Base-by-base conservation (phyloP, 2,888 invertebrate genomes). In the Lumbricus terrestris region DNA sequence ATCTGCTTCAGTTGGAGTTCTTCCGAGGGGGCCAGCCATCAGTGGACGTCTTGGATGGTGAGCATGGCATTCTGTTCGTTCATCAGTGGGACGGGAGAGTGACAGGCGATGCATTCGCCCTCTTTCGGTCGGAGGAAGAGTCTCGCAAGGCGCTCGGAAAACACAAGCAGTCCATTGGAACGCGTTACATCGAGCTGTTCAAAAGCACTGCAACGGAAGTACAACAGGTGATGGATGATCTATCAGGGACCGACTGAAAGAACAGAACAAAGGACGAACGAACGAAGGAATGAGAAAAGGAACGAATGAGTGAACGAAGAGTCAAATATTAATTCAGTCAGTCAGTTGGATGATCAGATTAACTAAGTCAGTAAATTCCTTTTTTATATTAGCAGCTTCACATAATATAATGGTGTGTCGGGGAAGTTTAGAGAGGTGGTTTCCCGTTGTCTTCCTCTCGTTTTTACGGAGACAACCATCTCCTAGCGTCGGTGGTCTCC, bases 211-310 rank as follows among this genome's bases (percentile, higher is more conserved):
- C 98, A 0, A 99, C 99, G 33, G 99, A 99, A 96, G 99, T 99
- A 88, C 99, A 99, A 96, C 99, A 99, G 97, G 99, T 98, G 94
- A n/a, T n/a, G n/a, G n/a, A n/a, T n/a, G n/a, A n/a, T n/a, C n/a
- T n/a, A n/a, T n/a, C n/a, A n/a, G n/a, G n/a, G n/a, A n/a, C 11
- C 69, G n/a, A 29, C 29, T n/a, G 69, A 69, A n/a, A 29, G 69
- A 35, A 54, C 37, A n/a, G 42, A 47, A 20, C 18, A 15, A 13
- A 18, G 33, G 15, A 6, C 11, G n/a, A 47, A 69, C n/a, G n/a
- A n/a, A 69, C n/a, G n/a, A 69, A 69, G 1, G 69, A n/a, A 69
- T 8, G 29, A 23, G 29, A 1, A 13, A 69, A 1, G 6, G 47
- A 47, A 23, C 23, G 23, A 1, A 23, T 47, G 23, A 47, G 23